Evolutionary conservation across 2,888 invertebrate species (phyloP).

Genomic region (Hyles lineata): DNA sequence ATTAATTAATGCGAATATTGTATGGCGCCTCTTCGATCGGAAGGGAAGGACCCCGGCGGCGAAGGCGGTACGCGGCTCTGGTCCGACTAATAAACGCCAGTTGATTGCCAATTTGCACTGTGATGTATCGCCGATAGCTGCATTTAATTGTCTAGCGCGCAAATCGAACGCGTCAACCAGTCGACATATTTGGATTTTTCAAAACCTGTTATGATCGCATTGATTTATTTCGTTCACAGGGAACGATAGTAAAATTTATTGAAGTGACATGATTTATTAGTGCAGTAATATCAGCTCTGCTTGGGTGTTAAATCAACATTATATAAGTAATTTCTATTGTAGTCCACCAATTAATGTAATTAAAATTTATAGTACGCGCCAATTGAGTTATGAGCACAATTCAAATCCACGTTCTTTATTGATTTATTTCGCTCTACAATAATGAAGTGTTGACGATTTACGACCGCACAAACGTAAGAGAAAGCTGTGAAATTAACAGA

Average conservation of each 20-base stretch:
- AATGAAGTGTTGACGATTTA: constrained; percentile 50
- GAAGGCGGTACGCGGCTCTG: constrained; percentile 47
- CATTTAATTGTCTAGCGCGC: constrained; percentile 54
- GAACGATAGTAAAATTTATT: constrained; percentile 14
- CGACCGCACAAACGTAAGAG: constrained; percentile 44
- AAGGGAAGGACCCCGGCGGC: constrained; percentile 31
- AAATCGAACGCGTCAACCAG: neutral
- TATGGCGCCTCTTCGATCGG: constrained; percentile 52
- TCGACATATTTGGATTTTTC: neutral
- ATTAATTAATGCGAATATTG: constrained; percentile 64
- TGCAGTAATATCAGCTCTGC: neutral
- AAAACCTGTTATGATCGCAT: constrained; percentile 1
- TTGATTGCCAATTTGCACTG: constrained; percentile 75
- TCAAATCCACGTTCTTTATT: constrained; percentile 59
- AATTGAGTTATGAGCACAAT: constrained; percentile 62
- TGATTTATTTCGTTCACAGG: constrained; percentile 28
- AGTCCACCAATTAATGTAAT: constrained; percentile 66
- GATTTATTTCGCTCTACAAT: constrained; percentile 65
- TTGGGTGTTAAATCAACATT: constrained; percentile 24
- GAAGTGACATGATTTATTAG: constrained; percentile 11
- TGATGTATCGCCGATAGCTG: constrained; percentile 67
- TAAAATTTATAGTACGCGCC: constrained; percentile 70
- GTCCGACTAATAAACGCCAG: constrained; percentile 65
- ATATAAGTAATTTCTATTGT: constrained; percentile 44
- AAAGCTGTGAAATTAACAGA: constrained; percentile 41